phyloP scores from a whole-genome alignment of 2,888 invertebrate genomes.

The Tipula unca region DNA sequence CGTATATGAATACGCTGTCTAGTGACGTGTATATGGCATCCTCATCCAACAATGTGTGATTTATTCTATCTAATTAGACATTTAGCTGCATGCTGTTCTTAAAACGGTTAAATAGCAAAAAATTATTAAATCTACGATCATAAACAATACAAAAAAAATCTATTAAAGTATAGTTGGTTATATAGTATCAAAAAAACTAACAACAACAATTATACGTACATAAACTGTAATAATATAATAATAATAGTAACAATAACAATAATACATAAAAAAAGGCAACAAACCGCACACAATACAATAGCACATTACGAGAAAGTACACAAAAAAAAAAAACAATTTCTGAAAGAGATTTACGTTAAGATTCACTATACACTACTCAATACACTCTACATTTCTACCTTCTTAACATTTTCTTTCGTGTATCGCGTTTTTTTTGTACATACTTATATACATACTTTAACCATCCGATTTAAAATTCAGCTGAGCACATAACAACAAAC shows the following conservation, averaged over 20 bases:
- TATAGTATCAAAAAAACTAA: background rate
- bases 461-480: background rate
- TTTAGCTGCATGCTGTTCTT: background rate
- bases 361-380: background rate
- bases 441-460: no score
- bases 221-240: background rate
- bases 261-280: background rate
- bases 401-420: background rate
- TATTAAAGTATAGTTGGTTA: background rate
- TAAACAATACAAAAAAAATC: background rate
- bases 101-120: background rate
- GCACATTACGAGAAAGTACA: conserved; percentile 8
- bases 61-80: background rate
- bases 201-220: background rate
- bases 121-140: background rate
- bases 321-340: background rate
- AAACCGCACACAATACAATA: conserved; percentile 8
- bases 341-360: background rate
- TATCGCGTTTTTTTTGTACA: background rate
- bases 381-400: background rate
- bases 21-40: no score
- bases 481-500: background rate
- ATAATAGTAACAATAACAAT: background rate
- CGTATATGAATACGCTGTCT: no score
- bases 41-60: background rate